phyloP scores from a whole-genome alignment of 35 echinoderm and acorn worm genomes.

The Holothuria glaberrima region DNA sequence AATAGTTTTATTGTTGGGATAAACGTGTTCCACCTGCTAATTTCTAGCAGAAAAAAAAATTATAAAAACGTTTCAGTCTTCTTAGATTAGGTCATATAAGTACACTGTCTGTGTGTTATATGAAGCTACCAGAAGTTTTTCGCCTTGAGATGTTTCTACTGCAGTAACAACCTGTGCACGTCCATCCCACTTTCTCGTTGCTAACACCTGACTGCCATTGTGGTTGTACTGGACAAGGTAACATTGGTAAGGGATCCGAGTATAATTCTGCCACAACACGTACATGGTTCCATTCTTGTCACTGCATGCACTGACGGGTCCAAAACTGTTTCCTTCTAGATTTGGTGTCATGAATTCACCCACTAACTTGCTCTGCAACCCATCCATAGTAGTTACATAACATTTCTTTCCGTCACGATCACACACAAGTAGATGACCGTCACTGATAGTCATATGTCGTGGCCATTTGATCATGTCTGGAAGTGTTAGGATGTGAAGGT shows the following conservation, averaged over 20 bases:
- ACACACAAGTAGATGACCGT: background rate
- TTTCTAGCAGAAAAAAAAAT: too few species aligned
- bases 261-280: background rate
- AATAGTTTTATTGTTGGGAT: too few species aligned
- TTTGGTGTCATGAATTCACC: conserved; percentile 18
- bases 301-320: background rate
- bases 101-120: background rate
- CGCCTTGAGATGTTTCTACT: background rate
- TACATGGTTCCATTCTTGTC: conserved; percentile 12
- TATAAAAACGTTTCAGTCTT: too few species aligned
- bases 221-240: conserved; percentile 1
- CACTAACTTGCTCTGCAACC: background rate
- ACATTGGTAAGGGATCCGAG: background rate
- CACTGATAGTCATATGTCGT: background rate
- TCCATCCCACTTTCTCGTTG: background rate
- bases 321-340: background rate
- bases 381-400: background rate
- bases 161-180: background rate
- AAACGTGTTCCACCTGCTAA: too few species aligned
- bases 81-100: background rate
- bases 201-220: background rate
- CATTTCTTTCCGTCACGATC: background rate
- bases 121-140: conserved; percentile 29
- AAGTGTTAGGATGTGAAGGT: background rate
- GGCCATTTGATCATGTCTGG: background rate